phyloP scores from a whole-genome alignment of 1,140 invertebrate genomes.

The Drosophila navojoa region DNA sequence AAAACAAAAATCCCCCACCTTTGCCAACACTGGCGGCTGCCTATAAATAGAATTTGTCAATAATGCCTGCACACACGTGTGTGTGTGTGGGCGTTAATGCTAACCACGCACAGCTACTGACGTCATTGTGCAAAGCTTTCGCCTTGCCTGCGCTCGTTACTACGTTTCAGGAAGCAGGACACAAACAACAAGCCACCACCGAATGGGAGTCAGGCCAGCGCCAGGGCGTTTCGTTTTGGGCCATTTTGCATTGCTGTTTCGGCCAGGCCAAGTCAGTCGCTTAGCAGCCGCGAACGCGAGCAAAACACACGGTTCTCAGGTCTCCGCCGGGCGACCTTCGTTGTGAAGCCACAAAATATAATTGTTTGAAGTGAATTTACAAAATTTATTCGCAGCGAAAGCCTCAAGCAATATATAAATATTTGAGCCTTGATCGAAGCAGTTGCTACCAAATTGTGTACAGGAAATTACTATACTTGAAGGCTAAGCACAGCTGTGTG shows the following conservation, averaged over 20 bases:
- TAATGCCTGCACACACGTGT: slow-evolving; percentile 47
- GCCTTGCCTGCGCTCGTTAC: slow-evolving; percentile 55
- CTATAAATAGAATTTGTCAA: slow-evolving; percentile 80
- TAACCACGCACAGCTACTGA: slow-evolving; percentile 66
- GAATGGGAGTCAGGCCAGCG: slow-evolving; percentile 22
- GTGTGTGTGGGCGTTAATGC: slow-evolving; percentile 55
- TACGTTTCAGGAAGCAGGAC: slow-evolving; percentile 69
- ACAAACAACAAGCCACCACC: slow-evolving; percentile 37
- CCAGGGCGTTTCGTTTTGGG: slow-evolving; percentile 28
- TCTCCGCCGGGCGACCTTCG: slow-evolving; percentile 45
- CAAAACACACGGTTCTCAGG: slow-evolving; percentile 45
- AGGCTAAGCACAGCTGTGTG: slow-evolving; percentile 33
- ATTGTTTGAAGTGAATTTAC: slow-evolving; percentile 9
- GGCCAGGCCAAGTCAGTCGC: slow-evolving; percentile 59
- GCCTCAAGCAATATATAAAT: background rate
- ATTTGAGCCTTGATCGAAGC: background rate
- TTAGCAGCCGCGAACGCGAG: slow-evolving; percentile 65
- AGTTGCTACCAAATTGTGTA: background rate
- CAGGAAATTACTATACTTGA: slow-evolving; percentile 33
- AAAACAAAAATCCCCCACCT: slow-evolving; percentile 60
- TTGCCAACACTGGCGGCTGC: slow-evolving; percentile 11
- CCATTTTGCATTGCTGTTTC: slow-evolving; percentile 51
- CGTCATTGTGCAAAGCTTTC: slow-evolving; percentile 75
- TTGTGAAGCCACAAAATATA: slow-evolving; percentile 11
- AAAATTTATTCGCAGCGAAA: background rate